These are phyloP conservation scores for Gadus chalcogrammus DNA, from an alignment of 2,113 vertebrate genomes.

Conservation along the genomic window DNA sequence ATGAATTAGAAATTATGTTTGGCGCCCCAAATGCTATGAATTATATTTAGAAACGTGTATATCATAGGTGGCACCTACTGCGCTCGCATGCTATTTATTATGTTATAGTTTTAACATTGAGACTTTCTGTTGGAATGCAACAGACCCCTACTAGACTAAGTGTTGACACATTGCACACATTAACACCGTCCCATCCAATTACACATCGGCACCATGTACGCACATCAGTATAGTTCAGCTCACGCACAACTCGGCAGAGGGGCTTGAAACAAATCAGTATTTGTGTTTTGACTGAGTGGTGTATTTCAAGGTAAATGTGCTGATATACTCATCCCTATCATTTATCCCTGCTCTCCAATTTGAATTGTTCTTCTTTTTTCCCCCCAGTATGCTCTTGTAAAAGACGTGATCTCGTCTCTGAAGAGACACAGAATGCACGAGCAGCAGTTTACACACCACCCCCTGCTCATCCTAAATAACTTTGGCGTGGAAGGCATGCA, in stretches of 20 bases:
- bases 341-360: neutral
- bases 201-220: too few species aligned
- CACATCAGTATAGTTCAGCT: too few species aligned
- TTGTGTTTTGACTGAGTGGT: conserved; percentile 40
- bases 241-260: too few species aligned
- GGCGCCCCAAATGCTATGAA: conserved; percentile 14
- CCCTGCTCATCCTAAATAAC: conserved; percentile 87
- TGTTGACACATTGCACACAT: too few species aligned
- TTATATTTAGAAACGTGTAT: too few species aligned
- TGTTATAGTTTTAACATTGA: too few species aligned
- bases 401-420: conserved; percentile 85
- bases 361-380: neutral
- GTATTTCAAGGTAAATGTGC: conserved; percentile 71
- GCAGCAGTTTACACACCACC: conserved; percentile 87
- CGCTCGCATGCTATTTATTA: too few species aligned
- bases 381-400: conserved; percentile 80
- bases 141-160: too few species aligned
- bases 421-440: conserved; percentile 91
- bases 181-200: too few species aligned
- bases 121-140: too few species aligned
- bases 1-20: neutral
- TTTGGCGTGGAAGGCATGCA: conserved; percentile 87
- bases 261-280: too few species aligned
- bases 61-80: too few species aligned
- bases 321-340: conserved; percentile 41